These are phyloP conservation scores for Lytechinus pictus DNA, from an alignment of 35 echinoderm and acorn worm genomes.

Conservation along the genomic window DNA sequence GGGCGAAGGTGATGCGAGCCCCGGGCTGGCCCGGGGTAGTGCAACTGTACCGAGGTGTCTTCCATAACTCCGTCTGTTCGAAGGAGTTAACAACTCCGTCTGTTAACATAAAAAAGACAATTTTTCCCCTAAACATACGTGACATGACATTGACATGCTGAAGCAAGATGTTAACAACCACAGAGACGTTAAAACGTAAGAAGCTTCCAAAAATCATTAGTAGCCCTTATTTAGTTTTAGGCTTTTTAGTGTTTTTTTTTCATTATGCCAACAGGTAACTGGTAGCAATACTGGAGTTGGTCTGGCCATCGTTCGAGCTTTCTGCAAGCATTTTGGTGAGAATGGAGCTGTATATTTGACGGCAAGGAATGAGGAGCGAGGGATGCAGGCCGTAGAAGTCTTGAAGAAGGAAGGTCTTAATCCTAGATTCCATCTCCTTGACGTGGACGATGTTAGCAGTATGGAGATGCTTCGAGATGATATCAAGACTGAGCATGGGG, in stretches of 20 bases:
- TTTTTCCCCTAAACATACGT: too few species aligned
- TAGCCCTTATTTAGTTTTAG: neutral
- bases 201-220: too few species aligned
- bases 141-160: too few species aligned
- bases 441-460: conserved; percentile 60
- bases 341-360: conserved; percentile 83
- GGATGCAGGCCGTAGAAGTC: conserved; percentile 73
- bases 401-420: conserved; percentile 74
- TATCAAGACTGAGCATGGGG: conserved; percentile 69
- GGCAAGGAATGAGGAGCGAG: conserved; percentile 75
- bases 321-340: conserved; percentile 78
- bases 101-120: too few species aligned
- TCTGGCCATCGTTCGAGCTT: conserved; percentile 79
- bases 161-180: too few species aligned
- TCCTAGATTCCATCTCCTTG: conserved; percentile 78
- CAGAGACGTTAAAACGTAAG: too few species aligned
- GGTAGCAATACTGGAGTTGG: conserved; percentile 81
- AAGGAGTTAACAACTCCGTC: too few species aligned
- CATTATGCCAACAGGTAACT: conserved; percentile 62
- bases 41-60: too few species aligned
- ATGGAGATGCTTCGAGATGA: conserved; percentile 60
- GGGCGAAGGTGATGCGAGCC: too few species aligned
- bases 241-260: neutral
- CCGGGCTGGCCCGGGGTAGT: too few species aligned
- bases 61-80: too few species aligned